Percentiles rank a stretch among this genome's conserved stretches.
These are phyloP conservation scores for Nasonia vitripennis DNA, from an alignment of 1,140 invertebrate species.

Conservation along the genomic window DNA sequence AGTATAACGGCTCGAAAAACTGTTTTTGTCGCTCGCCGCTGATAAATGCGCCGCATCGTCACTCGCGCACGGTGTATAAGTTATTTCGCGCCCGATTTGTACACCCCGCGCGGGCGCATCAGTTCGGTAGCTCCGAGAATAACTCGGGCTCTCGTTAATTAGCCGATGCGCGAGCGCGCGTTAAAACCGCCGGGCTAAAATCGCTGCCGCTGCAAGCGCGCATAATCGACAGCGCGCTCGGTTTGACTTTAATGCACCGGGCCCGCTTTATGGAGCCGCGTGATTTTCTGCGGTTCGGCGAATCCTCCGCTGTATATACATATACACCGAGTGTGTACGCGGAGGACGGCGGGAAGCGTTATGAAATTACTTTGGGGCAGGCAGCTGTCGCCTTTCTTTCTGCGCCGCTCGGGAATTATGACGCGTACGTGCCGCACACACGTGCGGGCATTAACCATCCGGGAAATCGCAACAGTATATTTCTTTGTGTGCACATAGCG, in stretches of 20 bases:
- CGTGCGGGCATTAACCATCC: slow-evolving; percentile 42
- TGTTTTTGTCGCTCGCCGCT: background rate
- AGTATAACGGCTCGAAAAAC: background rate
- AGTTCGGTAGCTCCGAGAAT: slow-evolving; percentile 28
- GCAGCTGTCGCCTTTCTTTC: slow-evolving; percentile 35
- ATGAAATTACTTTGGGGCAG: slow-evolving; percentile 25
- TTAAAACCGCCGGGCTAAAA: slow-evolving; percentile 29
- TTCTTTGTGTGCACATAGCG: slow-evolving; percentile 31
- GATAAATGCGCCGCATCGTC: background rate
- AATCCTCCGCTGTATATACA: background rate
- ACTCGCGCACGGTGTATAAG: background rate
- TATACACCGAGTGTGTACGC: background rate
- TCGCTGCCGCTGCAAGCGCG: background rate
- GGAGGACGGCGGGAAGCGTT: background rate
- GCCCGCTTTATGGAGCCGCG: slow-evolving; percentile 26
- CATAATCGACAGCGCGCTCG: slow-evolving; percentile 35
- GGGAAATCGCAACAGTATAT: slow-evolving; percentile 45
- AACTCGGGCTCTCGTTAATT: slow-evolving; percentile 46
- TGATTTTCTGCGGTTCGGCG: slow-evolving; percentile 13
- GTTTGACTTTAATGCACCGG: slow-evolving; percentile 26
- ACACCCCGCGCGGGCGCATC: background rate
- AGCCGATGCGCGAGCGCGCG: slow-evolving; percentile 33
- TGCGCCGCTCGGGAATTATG: slow-evolving; percentile 29
- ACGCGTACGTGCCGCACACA: slow-evolving; percentile 10
- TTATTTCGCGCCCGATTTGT: slow-evolving; percentile 49